Evolutionary conservation across 2,797 vertebrate species (phyloP).

Genomic region (Zalophus californianus): DNA sequence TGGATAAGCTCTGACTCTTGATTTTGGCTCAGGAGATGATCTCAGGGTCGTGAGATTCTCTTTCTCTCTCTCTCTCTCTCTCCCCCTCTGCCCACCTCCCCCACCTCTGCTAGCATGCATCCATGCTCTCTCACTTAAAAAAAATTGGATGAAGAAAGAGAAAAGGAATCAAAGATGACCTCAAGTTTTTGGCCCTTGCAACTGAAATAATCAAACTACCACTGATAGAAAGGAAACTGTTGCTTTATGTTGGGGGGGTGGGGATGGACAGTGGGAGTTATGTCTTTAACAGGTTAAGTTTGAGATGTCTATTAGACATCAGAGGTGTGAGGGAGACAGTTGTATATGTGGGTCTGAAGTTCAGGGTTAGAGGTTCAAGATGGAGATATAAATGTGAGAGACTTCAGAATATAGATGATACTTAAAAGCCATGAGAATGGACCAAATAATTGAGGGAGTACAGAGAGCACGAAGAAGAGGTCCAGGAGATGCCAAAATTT

Average conservation of each 20-base stretch:
- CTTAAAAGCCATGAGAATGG: background rate
- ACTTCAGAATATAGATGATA: background rate
- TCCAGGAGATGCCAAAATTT: background rate
- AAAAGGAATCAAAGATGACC: background rate
- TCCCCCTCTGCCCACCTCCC: background rate
- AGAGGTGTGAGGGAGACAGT: background rate
- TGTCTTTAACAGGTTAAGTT: background rate
- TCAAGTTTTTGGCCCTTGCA: background rate
- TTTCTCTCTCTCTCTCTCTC: background rate
- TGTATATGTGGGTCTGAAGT: background rate
- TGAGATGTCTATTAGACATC: background rate
- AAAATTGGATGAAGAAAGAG: background rate
- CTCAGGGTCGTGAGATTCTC: background rate
- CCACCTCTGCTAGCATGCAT: background rate
- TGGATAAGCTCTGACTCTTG: background rate
- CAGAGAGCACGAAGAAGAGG: background rate
- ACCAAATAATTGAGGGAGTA: background rate
- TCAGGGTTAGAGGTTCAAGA: background rate
- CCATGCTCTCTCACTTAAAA: background rate
- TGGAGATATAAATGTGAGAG: background rate
- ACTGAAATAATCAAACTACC: background rate
- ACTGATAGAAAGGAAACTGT: background rate
- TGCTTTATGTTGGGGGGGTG: background rate
- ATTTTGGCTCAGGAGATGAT: background rate
- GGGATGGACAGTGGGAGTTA: background rate